phyloP scores from a whole-genome alignment of 2,888 invertebrate genomes.

The Furcula furcula region DNA sequence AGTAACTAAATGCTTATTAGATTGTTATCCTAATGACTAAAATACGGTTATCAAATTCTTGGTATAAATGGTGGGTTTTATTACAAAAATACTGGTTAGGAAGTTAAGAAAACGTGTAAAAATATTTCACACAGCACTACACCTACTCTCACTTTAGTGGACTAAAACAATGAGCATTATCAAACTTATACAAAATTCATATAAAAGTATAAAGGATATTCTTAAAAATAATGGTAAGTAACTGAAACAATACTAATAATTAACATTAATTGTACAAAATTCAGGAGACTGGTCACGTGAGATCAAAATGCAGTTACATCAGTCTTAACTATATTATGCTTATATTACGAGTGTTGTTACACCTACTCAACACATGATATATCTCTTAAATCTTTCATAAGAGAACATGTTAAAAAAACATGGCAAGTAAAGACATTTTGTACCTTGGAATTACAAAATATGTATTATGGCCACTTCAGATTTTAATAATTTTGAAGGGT shows the following conservation, averaged over 20 bases:
- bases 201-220: slow-evolving; percentile 27
- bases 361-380: no score
- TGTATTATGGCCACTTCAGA: not conserved
- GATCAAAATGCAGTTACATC: slow-evolving; percentile 31
- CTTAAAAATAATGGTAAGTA: slow-evolving; percentile 36
- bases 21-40: slow-evolving; percentile 4
- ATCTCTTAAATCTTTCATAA: slow-evolving; percentile 6
- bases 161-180: slow-evolving; percentile 14
- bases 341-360: slow-evolving; percentile 11
- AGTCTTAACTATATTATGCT: slow-evolving; percentile 29
- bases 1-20: not conserved
- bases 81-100: slow-evolving; percentile 8
- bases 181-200: slow-evolving; percentile 12
- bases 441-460: slow-evolving; percentile 16
- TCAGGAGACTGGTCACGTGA: slow-evolving; percentile 21
- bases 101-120: slow-evolving; percentile 9
- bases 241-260: slow-evolving; percentile 26
- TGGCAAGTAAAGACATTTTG: slow-evolving; percentile 13
- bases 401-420: slow-evolving; percentile 5
- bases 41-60: slow-evolving; percentile 14
- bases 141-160: slow-evolving; percentile 15
- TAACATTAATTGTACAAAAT: slow-evolving; percentile 16
- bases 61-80: slow-evolving; percentile 13
- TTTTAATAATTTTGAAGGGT: not conserved
- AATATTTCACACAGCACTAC: slow-evolving; percentile 19